Conservation (phyloP, 2,888 invertebrate species). For the Agriotes lineatus region DNA sequence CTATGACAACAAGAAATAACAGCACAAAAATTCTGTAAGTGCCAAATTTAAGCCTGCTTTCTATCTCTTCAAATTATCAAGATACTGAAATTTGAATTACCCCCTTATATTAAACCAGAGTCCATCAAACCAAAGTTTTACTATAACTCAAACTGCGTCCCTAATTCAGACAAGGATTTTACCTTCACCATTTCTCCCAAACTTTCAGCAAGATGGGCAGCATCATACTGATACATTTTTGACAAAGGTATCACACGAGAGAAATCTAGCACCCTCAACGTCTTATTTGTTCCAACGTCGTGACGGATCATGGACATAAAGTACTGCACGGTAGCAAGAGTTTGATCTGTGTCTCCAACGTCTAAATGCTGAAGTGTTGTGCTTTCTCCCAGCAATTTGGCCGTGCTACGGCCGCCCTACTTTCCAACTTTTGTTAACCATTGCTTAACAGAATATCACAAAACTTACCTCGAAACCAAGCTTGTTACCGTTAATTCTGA, state of each 20-base stretch:
- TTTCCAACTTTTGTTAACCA: background rate
- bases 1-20: too few species aligned
- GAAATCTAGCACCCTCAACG: slow-evolving; percentile 59
- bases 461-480: slow-evolving; percentile 66
- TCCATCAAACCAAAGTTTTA: too few species aligned
- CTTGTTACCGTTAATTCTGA: slow-evolving; percentile 73
- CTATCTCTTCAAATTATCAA: too few species aligned
- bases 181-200: slow-evolving; percentile 62
- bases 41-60: too few species aligned
- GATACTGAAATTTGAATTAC: too few species aligned
- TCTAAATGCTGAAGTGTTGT: slow-evolving; percentile 68
- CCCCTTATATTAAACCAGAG: too few species aligned
- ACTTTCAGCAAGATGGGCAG: slow-evolving; percentile 56
- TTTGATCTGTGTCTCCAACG: slow-evolving; percentile 72
- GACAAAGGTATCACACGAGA: slow-evolving; percentile 59
- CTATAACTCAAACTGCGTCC: too few species aligned
- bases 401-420: slow-evolving; percentile 69
- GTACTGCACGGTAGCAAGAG: slow-evolving; percentile 67
- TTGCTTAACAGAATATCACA: background rate
- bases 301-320: slow-evolving; percentile 55
- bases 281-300: slow-evolving; percentile 54
- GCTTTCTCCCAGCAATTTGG: slow-evolving; percentile 67
- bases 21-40: too few species aligned
- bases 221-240: slow-evolving; percentile 55
- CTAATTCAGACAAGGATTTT: slow-evolving; percentile 12